These are phyloP conservation scores for Taphrorychus bicolor DNA, from an alignment of 2,888 invertebrate species.

Conservation along the genomic window DNA sequence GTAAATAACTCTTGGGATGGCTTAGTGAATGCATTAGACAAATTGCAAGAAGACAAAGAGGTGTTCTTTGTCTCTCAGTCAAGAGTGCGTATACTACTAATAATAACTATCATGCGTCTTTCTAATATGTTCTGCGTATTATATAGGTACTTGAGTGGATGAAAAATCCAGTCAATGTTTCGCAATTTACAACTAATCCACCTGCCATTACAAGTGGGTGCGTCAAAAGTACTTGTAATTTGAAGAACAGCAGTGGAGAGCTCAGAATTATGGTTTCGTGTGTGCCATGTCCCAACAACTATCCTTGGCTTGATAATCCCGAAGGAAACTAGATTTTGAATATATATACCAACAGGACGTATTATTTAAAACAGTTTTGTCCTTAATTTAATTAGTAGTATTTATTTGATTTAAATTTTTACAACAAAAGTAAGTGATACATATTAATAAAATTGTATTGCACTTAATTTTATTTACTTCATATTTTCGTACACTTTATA, in stretches of 20 bases:
- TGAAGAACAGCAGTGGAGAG: constrained; percentile 44
- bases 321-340: constrained; percentile 52
- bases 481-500: constrained; percentile 64
- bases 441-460: too few species aligned
- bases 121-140: neutral
- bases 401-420: too few species aligned
- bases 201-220: constrained; percentile 44
- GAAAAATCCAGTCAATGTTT: neutral
- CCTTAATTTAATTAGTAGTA: too few species aligned
- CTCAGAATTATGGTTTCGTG: constrained; percentile 58
- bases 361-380: too few species aligned
- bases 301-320: constrained; percentile 61
- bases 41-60: constrained; percentile 50
- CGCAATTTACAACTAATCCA: constrained; percentile 44
- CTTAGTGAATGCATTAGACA: constrained; percentile 54
- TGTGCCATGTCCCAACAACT: constrained; percentile 57
- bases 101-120: too few species aligned
- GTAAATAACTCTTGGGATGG: constrained; percentile 51
- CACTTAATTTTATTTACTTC: constrained; percentile 37
- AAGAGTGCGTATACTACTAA: constrained; percentile 49
- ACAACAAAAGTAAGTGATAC: neutral
- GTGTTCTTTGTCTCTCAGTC: constrained; percentile 59
- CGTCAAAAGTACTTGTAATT: constrained; percentile 46
- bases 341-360: too few species aligned
- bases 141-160: neutral